Evolutionary conservation across 35 echinoderm and acorn worm genomes (phyloP).

Genomic region (Holothuria glaberrima): DNA sequence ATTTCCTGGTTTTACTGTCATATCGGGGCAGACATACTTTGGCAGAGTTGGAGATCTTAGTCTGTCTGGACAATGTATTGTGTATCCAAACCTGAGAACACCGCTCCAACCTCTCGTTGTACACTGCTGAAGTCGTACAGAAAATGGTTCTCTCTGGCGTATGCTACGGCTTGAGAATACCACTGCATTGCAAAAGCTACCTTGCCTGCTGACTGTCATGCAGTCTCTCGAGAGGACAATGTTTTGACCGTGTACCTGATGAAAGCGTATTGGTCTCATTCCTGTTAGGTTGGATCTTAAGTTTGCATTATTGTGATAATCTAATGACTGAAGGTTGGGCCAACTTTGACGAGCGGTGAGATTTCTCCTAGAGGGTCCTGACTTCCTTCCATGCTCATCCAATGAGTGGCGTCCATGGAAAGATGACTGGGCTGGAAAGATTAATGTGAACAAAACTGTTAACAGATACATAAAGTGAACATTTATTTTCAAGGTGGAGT

Average conservation of each 20-base stretch:
- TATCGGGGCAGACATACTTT: slow-evolving; percentile 95
- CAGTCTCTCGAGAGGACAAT: slow-evolving; percentile 78
- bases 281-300: slow-evolving; percentile 22
- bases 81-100: slow-evolving; percentile 93
- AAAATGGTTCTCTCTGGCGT: slow-evolving; percentile 60
- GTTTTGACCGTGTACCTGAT: slow-evolving; percentile 87
- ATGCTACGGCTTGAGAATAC: slow-evolving; percentile 86
- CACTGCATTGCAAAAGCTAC: slow-evolving; percentile 96
- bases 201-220: slow-evolving; percentile 32
- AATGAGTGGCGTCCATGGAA: slow-evolving; percentile 1
- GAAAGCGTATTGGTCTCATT: slow-evolving; percentile 66
- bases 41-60: slow-evolving; percentile 62
- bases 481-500: no score
- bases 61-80: slow-evolving; percentile 69
- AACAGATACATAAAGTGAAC: no score
- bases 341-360: slow-evolving; percentile 32
- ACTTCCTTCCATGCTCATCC: slow-evolving; percentile 5
- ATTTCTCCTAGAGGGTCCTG: slow-evolving; percentile 16
- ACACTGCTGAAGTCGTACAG: slow-evolving; percentile 77
- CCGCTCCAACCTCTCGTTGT: slow-evolving; percentile 91
- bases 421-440: background rate
- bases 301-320: slow-evolving; percentile 49
- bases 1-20: slow-evolving; percentile 87
- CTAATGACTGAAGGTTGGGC: slow-evolving; percentile 21
- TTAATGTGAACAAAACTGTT: no score